Percentiles rank a stretch among this genome's conserved stretches.
phyloP scores from a whole-genome alignment of 2,888 invertebrate genomes.

The Synanthedon myopaeformis region DNA sequence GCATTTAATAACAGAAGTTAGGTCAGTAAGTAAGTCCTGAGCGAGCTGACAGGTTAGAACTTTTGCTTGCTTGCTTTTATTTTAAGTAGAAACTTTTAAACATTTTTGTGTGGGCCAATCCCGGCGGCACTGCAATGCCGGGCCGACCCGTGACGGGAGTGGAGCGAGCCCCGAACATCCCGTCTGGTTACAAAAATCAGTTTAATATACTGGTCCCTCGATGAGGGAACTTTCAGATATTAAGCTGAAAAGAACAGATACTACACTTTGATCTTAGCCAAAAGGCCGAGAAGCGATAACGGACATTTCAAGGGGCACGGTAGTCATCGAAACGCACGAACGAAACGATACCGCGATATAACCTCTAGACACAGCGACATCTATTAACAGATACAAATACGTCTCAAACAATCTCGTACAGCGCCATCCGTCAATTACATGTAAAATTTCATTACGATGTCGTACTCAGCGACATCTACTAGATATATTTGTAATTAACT shows the following conservation, averaged over 20 bases:
- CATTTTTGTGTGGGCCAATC: background rate
- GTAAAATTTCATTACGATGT: too few relatives aligned
- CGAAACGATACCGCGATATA: background rate
- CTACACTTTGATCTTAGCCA: conserved; percentile 2
- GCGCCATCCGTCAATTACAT: too few relatives aligned
- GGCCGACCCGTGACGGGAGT: conserved; percentile 3
- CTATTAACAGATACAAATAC: background rate
- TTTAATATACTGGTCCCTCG: conserved; percentile 3
- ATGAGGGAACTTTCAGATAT: conserved; percentile 3
- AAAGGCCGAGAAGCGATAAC: conserved; percentile 2
- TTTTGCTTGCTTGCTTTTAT: too few relatives aligned
- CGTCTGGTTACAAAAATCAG: conserved; percentile 2
- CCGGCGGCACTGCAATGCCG: background rate
- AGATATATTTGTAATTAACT: too few relatives aligned
- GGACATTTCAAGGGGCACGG: background rate
- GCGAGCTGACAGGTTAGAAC: too few relatives aligned
- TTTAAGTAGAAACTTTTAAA: background rate
- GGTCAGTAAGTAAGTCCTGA: too few relatives aligned
- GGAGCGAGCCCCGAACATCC: conserved; percentile 5
- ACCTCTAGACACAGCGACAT: background rate
- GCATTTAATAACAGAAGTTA: too few relatives aligned
- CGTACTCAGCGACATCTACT: too few relatives aligned
- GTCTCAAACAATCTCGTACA: background rate
- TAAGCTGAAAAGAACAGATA: conserved; percentile 2
- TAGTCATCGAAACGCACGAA: background rate